Conservation (phyloP, 2,888 invertebrate species). For the Ectropis crepuscularia region DNA sequence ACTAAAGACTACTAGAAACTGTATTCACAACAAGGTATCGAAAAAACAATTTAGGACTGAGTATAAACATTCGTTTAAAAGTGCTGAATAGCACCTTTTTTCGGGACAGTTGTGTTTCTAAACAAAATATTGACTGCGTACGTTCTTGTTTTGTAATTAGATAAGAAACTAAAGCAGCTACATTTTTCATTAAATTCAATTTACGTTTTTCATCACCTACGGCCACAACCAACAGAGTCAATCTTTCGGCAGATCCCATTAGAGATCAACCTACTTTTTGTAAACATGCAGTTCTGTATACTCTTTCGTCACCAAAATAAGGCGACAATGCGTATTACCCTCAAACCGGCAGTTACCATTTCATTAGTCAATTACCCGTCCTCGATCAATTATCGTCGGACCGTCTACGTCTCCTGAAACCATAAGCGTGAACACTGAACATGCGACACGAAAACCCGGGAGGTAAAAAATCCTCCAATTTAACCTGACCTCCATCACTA, state of each 20-base stretch:
- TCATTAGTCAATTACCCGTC: slow-evolving; percentile 76
- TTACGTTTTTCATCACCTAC: slow-evolving; percentile 15
- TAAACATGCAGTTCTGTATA: slow-evolving; percentile 21
- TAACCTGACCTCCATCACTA: slow-evolving; percentile 51
- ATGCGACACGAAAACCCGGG: slow-evolving; percentile 71
- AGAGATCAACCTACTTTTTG: slow-evolving; percentile 33
- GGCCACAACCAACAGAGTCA: slow-evolving; percentile 7
- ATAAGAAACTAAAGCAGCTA: not conserved
- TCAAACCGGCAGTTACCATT: slow-evolving; percentile 49
- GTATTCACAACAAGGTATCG: too few relatives aligned
- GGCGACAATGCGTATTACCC: slow-evolving; percentile 51
- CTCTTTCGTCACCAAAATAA: slow-evolving; percentile 35
- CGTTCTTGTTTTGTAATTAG: too few relatives aligned
- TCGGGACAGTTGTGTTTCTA: too few relatives aligned
- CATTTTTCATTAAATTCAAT: slow-evolving; percentile 7
- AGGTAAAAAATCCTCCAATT: slow-evolving; percentile 67
- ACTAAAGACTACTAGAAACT: too few relatives aligned
- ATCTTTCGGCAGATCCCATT: slow-evolving; percentile 29
- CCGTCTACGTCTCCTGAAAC: slow-evolving; percentile 69
- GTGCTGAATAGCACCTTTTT: too few relatives aligned
- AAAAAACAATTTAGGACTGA: too few relatives aligned
- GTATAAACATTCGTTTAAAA: too few relatives aligned
- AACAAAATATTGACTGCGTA: too few relatives aligned
- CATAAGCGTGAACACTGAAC: slow-evolving; percentile 74
- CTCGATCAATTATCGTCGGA: slow-evolving; percentile 73